phyloP scores from a whole-genome alignment of 2,113 vertebrate genomes.

The Cryptotis parvus region DNA sequence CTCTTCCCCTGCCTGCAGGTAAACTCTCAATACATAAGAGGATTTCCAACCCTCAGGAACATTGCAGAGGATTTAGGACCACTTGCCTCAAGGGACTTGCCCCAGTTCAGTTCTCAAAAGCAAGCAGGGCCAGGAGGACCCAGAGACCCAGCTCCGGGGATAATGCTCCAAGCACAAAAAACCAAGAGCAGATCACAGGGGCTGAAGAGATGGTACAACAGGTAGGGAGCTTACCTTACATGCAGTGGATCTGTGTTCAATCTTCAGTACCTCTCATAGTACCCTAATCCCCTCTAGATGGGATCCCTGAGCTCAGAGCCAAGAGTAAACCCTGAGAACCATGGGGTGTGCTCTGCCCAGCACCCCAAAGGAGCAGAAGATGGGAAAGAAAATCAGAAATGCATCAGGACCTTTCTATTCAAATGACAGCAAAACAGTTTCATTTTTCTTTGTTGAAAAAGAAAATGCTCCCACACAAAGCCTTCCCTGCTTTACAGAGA shows the following conservation, averaged over 20 bases:
- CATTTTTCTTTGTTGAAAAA: conserved; percentile 26
- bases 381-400: conserved; percentile 6
- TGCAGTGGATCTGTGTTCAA: too few relatives aligned
- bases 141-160: background rate
- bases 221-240: too few relatives aligned
- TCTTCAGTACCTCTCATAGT: too few relatives aligned
- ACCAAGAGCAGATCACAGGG: too few relatives aligned
- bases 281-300: too few relatives aligned
- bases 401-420: background rate
- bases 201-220: too few relatives aligned
- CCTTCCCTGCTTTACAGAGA: background rate
- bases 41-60: conserved; percentile 72
- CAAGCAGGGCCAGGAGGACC: too few relatives aligned
- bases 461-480: conserved; percentile 23
- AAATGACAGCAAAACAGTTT: conserved; percentile 22
- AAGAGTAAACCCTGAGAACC: too few relatives aligned
- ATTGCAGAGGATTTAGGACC: conserved; percentile 67
- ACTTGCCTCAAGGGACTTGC: background rate
- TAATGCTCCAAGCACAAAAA: too few relatives aligned
- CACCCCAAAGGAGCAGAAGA: too few relatives aligned
- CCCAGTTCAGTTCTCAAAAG: background rate
- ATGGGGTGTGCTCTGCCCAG: too few relatives aligned
- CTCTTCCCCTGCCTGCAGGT: conserved; percentile 47
- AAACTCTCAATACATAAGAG: conserved; percentile 67
- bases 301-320: too few relatives aligned